These are phyloP conservation scores for Mastomys coucha DNA, from an alignment of 2,113 vertebrate species.

Conservation along the genomic window DNA sequence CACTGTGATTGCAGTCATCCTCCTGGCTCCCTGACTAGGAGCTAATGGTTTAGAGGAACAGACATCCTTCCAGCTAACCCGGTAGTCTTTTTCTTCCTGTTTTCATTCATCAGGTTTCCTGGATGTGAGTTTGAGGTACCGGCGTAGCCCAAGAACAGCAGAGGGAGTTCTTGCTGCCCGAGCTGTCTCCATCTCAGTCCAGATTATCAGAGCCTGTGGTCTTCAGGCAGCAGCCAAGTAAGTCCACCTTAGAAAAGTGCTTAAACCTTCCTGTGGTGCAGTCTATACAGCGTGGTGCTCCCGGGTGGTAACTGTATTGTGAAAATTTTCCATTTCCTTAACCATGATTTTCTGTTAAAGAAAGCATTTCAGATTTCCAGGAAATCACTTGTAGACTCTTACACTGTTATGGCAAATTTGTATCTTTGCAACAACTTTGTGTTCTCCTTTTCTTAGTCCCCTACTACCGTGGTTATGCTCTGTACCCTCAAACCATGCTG, in stretches of 20 bases:
- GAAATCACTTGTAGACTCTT: conserved; percentile 45
- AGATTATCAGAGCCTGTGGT: conserved; percentile 93
- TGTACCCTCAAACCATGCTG: background rate
- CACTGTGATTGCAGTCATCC: background rate
- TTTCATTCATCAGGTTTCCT: conserved; percentile 89
- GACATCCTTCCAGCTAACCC: conserved; percentile 4
- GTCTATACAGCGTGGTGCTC: background rate
- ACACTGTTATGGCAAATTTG: conserved; percentile 15
- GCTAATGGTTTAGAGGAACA: conserved; percentile 4
- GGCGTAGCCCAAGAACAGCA: conserved; percentile 82
- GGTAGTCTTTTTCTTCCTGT: conserved; percentile 41
- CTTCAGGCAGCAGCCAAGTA: conserved; percentile 96
- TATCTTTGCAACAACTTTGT: background rate
- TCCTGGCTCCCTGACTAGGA: background rate
- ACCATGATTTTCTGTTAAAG: conserved; percentile 57
- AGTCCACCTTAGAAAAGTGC: conserved; percentile 58
- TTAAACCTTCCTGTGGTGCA: background rate
- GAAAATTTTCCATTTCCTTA: conserved; percentile 54
- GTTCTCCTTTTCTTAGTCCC: background rate
- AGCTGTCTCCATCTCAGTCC: conserved; percentile 89
- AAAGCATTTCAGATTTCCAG: conserved; percentile 44
- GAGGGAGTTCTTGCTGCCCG: conserved; percentile 85
- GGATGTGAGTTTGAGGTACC: conserved; percentile 93
- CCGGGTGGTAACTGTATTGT: background rate
- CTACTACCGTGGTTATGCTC: background rate